Base-by-base conservation (phyloP, 2,113 vertebrate genomes). In the Apteryx owenii region DNA sequence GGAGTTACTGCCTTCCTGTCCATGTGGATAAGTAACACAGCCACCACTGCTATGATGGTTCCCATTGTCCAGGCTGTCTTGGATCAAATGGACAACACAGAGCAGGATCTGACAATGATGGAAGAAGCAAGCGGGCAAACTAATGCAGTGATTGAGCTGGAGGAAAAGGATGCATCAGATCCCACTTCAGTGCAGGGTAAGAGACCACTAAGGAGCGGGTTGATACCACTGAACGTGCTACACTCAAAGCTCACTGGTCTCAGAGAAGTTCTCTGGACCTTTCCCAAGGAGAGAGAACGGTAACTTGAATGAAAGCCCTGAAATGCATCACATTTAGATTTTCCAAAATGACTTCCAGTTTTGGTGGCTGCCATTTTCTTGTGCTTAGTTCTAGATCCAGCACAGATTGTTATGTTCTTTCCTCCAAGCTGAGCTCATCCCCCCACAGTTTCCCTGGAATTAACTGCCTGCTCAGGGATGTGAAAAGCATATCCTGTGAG, bases 1-100 rank as follows among this genome's bases (percentile, higher is more conserved):
- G 38, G 97, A 3, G 98, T 99, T 95, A 99, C 99, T 0, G 99
- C 99, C 68, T 99, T 99, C 95, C 97, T 99, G 81, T 99, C 99
- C 95, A 99, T 99, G 99, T 99, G 99, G 99, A 99, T 99, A 98
- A 99, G 99, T 96, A 99, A 99, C 98, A 99, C 99, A 1, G 99
- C 99, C 51, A 99, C 99, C 86, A 99, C 99, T 1, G 99, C 99
- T 83, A 99, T 99, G 99, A 99, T 99, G 99, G 98, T 99, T 75
- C 99, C 99, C 70, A 99, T 99, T 13, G 98, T 99, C 64, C 99
- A 99, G 95, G 99, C 99, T 1, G 98, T 99, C 70, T 96, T 99
- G 77, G 96, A 98, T 69, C 99, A 99, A 97, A 98, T 99, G 89
- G 98, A 98, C 90, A 97, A n/a, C 44, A 93, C 97, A 0, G 98